Evolutionary conservation across 1,140 invertebrate species (phyloP).

Genomic region (Monomorium pharaonis): DNA sequence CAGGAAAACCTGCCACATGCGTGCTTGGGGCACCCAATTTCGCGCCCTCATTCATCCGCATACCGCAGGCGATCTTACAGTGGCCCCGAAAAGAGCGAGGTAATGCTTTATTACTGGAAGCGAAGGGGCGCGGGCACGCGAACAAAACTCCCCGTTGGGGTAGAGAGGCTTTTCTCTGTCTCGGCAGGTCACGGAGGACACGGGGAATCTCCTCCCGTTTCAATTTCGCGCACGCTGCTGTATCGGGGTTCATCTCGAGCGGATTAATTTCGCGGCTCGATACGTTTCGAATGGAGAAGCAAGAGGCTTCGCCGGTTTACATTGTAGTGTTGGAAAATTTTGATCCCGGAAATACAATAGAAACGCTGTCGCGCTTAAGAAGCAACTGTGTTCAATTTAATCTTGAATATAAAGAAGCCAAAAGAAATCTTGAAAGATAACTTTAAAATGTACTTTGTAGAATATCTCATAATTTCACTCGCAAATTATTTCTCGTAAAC

Average conservation of each 20-base stretch:
- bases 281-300: background rate
- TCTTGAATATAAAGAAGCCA: background rate
- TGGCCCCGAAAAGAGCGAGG: background rate
- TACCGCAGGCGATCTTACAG: background rate
- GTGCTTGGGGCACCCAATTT: slow-evolving; percentile 34
- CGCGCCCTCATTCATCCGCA: slow-evolving; percentile 24
- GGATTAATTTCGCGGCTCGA: slow-evolving; percentile 37
- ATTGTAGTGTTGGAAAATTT: background rate
- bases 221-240: slow-evolving; percentile 11
- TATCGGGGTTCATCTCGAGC: slow-evolving; percentile 36
- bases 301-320: background rate
- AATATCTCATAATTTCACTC: background rate
- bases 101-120: slow-evolving; percentile 57
- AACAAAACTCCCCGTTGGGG: slow-evolving; percentile 13
- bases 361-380: background rate
- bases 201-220: background rate
- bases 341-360: background rate
- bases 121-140: slow-evolving; percentile 1
- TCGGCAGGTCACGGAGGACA: background rate
- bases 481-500: no score
- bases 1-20: slow-evolving; percentile 61
- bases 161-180: background rate
- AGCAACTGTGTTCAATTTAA: background rate
- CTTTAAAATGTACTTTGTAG: background rate
- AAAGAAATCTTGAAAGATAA: background rate